Evolutionary conservation across 2,113 vertebrate species (phyloP).

Genomic region (Phalacrocorax brasilianus): DNA sequence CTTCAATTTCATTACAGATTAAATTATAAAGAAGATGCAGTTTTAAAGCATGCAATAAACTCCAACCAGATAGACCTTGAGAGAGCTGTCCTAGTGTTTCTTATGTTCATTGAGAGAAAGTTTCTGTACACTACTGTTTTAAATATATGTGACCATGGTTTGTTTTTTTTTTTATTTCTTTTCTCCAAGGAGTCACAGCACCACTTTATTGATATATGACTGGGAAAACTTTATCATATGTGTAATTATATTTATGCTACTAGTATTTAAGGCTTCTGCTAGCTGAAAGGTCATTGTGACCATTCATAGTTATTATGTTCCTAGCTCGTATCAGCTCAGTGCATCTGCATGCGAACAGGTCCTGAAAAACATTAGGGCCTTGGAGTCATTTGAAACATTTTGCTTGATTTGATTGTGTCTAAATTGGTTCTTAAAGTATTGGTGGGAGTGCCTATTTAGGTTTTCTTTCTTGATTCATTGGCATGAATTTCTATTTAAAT

Average conservation of each 20-base stretch:
- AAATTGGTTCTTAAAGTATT: not conserved
- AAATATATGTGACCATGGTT: not conserved
- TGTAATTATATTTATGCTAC: not conserved
- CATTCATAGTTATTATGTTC: not conserved
- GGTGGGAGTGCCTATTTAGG: fast-evolving
- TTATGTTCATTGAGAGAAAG: not conserved
- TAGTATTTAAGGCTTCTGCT: not conserved
- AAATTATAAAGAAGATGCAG: not conserved
- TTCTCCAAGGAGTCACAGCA: not conserved
- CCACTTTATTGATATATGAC: not conserved
- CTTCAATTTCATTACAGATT: not conserved
- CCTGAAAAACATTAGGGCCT: not conserved
- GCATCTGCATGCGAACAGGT: not conserved
- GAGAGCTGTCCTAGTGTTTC: not conserved
- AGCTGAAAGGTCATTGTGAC: not conserved
- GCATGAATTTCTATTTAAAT: not conserved
- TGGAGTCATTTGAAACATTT: not conserved
- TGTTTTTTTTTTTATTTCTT: not conserved
- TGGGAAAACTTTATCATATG: not conserved
- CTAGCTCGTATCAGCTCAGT: not conserved
- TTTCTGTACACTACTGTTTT: not conserved
- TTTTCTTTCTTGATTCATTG: not conserved
- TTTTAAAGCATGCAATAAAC: not conserved
- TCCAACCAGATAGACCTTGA: not conserved
- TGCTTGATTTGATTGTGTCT: not conserved